Percentiles rank a stretch among this genome's conserved stretches.
Conservation (phyloP, 1,140 invertebrate genomes). For the Drosophila kohkoa region DNA sequence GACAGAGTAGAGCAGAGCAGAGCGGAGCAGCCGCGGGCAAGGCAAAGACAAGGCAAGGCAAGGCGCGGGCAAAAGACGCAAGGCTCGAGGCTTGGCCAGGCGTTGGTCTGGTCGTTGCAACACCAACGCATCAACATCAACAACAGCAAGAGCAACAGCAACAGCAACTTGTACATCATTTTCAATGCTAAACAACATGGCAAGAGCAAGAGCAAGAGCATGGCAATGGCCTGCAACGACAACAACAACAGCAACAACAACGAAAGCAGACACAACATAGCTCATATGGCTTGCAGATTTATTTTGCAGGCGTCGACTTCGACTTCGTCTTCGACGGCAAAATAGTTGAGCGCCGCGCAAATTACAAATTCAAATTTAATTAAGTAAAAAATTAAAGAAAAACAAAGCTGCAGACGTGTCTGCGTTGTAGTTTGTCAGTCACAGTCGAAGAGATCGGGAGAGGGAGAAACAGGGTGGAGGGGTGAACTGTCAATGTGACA, state of each 20-base stretch:
- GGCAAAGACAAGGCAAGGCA: not conserved
- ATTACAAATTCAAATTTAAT: conserved; percentile 84
- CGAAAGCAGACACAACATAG: conserved; percentile 40
- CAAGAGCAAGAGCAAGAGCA: conserved; percentile 36
- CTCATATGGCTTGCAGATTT: conserved; percentile 77
- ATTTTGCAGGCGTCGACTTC: conserved; percentile 54
- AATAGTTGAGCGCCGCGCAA: conserved; percentile 73
- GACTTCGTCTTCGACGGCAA: conserved; percentile 18
- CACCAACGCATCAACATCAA: conserved; percentile 68
- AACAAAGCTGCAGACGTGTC: conserved; percentile 74
- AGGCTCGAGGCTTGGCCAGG: conserved; percentile 37
- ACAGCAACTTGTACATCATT: conserved; percentile 80
- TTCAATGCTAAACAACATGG: conserved; percentile 80
- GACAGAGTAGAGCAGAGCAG: conserved; percentile 11
- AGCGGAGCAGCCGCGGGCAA: conserved; percentile 11
- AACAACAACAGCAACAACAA: conserved; percentile 33
- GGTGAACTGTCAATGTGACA: conserved; percentile 76
- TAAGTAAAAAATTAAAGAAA: conserved; percentile 83
- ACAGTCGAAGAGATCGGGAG: conserved; percentile 8
- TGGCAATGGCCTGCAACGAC: conserved; percentile 62
- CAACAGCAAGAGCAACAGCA: conserved; percentile 38
- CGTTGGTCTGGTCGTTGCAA: conserved; percentile 62
- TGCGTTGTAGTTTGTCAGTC: conserved; percentile 76
- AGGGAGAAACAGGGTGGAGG: not conserved
- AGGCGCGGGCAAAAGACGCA: not conserved